Conservation (phyloP, 2,797 vertebrate species). For the Characodon lateralis region DNA sequence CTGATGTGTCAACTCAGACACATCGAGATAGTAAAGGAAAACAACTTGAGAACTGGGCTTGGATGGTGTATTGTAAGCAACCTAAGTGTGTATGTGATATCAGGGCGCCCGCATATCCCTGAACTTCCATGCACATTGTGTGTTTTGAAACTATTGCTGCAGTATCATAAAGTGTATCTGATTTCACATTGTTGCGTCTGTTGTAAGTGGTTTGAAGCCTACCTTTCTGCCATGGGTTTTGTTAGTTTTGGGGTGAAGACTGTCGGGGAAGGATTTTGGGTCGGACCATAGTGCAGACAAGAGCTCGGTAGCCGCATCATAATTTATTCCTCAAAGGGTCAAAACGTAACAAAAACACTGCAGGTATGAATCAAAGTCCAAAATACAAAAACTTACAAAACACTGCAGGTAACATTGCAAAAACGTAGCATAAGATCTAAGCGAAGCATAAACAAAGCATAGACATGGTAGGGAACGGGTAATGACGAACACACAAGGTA, state of each 20-base stretch:
- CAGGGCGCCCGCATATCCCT: conserved; percentile 29
- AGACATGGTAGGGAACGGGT: no score
- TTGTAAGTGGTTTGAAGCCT: neutral
- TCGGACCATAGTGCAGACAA: no score
- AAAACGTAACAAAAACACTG: no score
- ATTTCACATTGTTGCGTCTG: neutral
- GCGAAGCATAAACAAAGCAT: no score
- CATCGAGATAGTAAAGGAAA: conserved; percentile 59
- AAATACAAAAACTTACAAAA: no score
- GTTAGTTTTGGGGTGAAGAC: neutral
- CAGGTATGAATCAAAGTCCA: no score
- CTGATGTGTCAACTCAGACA: conserved; percentile 75
- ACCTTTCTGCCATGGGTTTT: neutral
- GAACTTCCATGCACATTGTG: conserved; percentile 1
- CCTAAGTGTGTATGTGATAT: conserved; percentile 32
- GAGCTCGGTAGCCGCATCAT: no score
- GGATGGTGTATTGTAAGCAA: neutral
- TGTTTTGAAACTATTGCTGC: conserved; percentile 16
- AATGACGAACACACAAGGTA: no score
- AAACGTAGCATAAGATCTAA: no score
- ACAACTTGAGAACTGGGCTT: conserved; percentile 41
- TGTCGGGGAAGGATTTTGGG: no score
- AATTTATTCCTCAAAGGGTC: no score
- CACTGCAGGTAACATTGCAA: no score
- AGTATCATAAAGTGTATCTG: conserved; percentile 3